A percentile compares a stretch with the other conserved stretches of the same genome.
phyloP scores from a whole-genome alignment of 2,797 vertebrate species.

The Tokudaia tokunoshimensis region DNA sequence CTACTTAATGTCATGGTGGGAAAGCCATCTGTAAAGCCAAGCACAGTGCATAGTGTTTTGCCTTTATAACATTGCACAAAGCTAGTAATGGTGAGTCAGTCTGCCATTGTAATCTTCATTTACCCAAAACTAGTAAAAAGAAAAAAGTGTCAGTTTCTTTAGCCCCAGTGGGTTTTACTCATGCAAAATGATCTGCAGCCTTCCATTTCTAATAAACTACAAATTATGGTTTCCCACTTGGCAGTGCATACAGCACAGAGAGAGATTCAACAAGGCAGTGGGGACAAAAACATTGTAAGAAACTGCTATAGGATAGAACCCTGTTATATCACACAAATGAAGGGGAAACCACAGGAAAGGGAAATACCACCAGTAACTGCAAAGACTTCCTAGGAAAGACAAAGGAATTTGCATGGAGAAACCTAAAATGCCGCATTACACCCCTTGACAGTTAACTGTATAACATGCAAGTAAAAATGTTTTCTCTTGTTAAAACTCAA shows the following conservation, averaged over 20 bases:
- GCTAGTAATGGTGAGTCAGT: conserved; percentile 87
- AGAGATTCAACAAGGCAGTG: conserved; percentile 28
- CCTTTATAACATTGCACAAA: conserved; percentile 93
- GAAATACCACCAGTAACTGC: neutral
- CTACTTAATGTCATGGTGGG: conserved; percentile 80
- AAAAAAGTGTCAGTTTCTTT: conserved; percentile 77
- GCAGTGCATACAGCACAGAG: conserved; percentile 76
- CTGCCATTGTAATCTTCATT: conserved; percentile 81
- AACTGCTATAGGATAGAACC: neutral
- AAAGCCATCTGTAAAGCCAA: conserved; percentile 85
- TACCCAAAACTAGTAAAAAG: conserved; percentile 80
- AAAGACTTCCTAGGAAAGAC: conserved; percentile 44
- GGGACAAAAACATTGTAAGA: conserved; percentile 42
- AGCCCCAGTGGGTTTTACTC: conserved; percentile 78
- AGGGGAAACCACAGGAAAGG: neutral
- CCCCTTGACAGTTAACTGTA: conserved; percentile 59
- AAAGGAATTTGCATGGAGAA: conserved; percentile 39
- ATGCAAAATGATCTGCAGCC: conserved; percentile 82
- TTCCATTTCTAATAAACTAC: conserved; percentile 77
- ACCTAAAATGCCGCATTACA: conserved; percentile 33
- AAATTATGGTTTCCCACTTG: conserved; percentile 68
- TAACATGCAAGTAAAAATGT: conserved; percentile 73
- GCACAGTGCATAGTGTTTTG: conserved; percentile 85
- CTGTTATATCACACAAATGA: conserved; percentile 45
- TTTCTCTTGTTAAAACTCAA: conserved; percentile 47